Conservation (phyloP, 2,797 vertebrate species). For the Gymnothorax javanicus region DNA sequence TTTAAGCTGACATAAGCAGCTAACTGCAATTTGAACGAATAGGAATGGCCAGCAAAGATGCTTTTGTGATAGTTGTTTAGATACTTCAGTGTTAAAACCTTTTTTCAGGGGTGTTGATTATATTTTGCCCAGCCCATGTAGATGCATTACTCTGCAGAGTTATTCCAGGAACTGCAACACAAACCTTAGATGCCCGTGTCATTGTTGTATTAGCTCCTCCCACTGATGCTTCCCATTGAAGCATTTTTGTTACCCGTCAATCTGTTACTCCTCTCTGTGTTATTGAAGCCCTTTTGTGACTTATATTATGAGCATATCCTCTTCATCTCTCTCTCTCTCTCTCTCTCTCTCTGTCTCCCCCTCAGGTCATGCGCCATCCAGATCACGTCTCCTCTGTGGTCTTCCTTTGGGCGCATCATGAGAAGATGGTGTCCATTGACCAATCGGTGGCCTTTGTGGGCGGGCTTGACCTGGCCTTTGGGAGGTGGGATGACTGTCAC, state of each 20-base stretch:
- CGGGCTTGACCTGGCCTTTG: constrained; percentile 86
- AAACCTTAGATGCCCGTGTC: neutral
- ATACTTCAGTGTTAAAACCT: too few relatives aligned
- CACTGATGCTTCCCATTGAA: neutral
- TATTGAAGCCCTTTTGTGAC: neutral
- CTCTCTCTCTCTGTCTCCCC: neutral
- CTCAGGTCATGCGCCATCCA: constrained; percentile 88
- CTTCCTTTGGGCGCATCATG: constrained; percentile 87
- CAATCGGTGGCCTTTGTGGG: constrained; percentile 86
- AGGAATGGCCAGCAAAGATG: too few relatives aligned
- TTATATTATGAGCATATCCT: neutral
- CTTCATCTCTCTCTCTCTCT: neutral
- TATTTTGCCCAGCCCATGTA: too few relatives aligned
- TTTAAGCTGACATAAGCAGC: too few relatives aligned
- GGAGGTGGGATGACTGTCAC: constrained; percentile 83
- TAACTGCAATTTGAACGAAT: too few relatives aligned
- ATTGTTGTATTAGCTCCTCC: neutral
- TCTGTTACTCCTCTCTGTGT: neutral
- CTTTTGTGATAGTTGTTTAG: too few relatives aligned
- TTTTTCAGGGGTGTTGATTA: too few relatives aligned
- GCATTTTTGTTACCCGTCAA: neutral
- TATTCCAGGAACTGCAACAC: neutral
- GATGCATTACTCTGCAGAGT: neutral
- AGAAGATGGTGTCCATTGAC: constrained; percentile 89
- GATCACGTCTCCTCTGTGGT: constrained; percentile 79